Evolutionary conservation across 2,113 vertebrate genomes (phyloP).

Genomic region (Suncus etruscus): DNA sequence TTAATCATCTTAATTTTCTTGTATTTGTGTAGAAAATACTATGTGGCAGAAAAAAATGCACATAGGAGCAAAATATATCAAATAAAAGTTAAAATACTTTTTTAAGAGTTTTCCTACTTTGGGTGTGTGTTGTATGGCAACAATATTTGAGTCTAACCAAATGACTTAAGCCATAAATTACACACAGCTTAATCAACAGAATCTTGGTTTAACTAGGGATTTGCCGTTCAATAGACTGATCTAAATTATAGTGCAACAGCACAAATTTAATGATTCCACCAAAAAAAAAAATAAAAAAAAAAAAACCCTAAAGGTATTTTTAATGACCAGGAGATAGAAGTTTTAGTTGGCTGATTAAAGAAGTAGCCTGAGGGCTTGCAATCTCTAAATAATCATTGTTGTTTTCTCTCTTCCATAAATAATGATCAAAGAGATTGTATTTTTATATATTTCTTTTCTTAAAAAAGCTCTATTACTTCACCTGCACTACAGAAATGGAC

Average conservation of each 20-base stretch:
- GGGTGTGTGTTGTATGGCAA: neutral
- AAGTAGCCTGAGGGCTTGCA: constrained; percentile 23
- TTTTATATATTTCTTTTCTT: neutral
- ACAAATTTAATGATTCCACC: constrained; percentile 47
- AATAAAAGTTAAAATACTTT: constrained; percentile 16
- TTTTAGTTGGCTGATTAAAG: constrained; percentile 45
- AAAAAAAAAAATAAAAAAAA: neutral
- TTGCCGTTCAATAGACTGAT: constrained; percentile 16
- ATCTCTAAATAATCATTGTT: constrained; percentile 40
- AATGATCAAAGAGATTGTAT: neutral
- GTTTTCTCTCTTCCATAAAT: constrained; percentile 47
- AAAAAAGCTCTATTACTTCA: constrained; percentile 10
- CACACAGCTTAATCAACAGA: constrained; percentile 47
- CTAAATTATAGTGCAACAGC: constrained; percentile 31
- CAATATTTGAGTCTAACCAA: constrained; percentile 10
- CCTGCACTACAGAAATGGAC: constrained; percentile 19
- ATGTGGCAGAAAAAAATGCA: constrained; percentile 11
- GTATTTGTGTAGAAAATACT: constrained; percentile 27
- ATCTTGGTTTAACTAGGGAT: constrained; percentile 40
- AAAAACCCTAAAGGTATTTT: constrained; percentile 22
- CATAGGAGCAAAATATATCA: neutral
- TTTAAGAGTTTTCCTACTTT: neutral
- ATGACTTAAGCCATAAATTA: constrained; percentile 30
- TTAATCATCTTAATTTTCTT: constrained; percentile 42
- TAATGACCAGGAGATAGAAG: constrained; percentile 51